Percentiles rank a stretch among this genome's conserved stretches.
phyloP scores from a whole-genome alignment of 1,140 invertebrate species.

The Scaptomyza pallida region DNA sequence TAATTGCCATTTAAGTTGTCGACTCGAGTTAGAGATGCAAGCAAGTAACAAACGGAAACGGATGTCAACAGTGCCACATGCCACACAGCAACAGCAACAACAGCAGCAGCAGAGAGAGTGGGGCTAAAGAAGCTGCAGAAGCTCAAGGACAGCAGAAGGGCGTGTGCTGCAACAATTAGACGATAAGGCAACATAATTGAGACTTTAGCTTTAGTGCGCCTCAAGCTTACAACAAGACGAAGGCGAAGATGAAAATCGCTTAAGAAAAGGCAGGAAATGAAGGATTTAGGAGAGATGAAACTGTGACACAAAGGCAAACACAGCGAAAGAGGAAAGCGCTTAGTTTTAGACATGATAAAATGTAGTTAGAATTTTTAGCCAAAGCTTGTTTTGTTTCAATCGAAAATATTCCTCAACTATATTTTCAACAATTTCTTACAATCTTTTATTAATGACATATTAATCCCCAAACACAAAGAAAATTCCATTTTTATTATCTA shows the following conservation, averaged over 20 bases:
- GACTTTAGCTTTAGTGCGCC: slow-evolving; percentile 7
- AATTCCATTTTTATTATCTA: slow-evolving; percentile 4
- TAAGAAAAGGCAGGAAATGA: slow-evolving; percentile 35
- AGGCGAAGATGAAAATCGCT: no score
- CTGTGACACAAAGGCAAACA: slow-evolving; percentile 1
- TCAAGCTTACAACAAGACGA: not conserved
- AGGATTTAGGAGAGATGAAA: slow-evolving; percentile 25
- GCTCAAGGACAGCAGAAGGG: slow-evolving; percentile 26
- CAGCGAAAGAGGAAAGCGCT: slow-evolving; percentile 4
- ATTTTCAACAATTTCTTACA: not conserved
- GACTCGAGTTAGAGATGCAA: slow-evolving; percentile 10
- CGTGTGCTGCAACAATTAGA: slow-evolving; percentile 42
- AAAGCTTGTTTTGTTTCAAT: no score
- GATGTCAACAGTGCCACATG: slow-evolving; percentile 35
- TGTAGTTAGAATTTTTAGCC: not conserved
- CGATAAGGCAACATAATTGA: slow-evolving; percentile 47
- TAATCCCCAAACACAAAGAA: not conserved
- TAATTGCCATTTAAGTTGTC: slow-evolving; percentile 47
- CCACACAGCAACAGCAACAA: not conserved
- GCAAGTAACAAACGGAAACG: slow-evolving; percentile 38
- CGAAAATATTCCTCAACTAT: no score
- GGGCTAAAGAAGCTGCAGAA: not conserved
- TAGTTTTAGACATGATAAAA: not conserved
- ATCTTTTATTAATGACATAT: slow-evolving; percentile 19
- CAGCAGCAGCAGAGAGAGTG: no score